phyloP scores from a whole-genome alignment of 2,113 vertebrate species.

The Andinoacara biseriatus region DNA sequence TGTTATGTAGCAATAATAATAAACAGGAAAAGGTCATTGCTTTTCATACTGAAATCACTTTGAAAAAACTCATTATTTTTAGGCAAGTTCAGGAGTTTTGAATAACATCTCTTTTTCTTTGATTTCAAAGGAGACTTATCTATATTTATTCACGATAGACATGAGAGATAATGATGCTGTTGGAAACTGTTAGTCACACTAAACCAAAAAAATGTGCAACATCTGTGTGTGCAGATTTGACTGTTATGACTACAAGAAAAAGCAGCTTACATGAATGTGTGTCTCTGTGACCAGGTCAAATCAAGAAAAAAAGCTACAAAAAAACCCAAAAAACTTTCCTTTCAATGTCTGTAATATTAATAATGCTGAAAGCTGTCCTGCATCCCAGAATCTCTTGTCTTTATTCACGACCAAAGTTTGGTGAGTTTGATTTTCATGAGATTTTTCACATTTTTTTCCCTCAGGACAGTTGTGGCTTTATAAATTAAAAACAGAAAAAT shows the following conservation, averaged over 20 bases:
- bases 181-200: conserved; percentile 10
- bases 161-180: conserved; percentile 3
- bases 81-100: background rate
- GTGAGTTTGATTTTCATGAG: background rate
- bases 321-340: background rate
- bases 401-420: conserved; percentile 2
- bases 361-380: background rate
- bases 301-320: background rate
- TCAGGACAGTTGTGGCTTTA: conserved; percentile 6
- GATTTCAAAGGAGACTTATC: background rate
- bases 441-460: background rate
- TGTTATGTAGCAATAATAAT: background rate
- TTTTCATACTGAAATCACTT: background rate
- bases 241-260: background rate
- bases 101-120: background rate
- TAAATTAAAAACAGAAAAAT: conserved; percentile 5
- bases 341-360: background rate
- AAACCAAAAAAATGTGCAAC: conserved; percentile 7
- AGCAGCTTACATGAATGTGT: background rate
- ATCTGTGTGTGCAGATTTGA: conserved; percentile 1
- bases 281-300: conserved; percentile 5
- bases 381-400: background rate
- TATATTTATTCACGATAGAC: background rate
- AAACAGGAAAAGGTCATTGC: background rate
- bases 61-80: background rate